These are phyloP conservation scores for Zoanthus gigantus DNA, from an alignment of 92 coral and sea anemone species.

Conservation along the genomic window DNA sequence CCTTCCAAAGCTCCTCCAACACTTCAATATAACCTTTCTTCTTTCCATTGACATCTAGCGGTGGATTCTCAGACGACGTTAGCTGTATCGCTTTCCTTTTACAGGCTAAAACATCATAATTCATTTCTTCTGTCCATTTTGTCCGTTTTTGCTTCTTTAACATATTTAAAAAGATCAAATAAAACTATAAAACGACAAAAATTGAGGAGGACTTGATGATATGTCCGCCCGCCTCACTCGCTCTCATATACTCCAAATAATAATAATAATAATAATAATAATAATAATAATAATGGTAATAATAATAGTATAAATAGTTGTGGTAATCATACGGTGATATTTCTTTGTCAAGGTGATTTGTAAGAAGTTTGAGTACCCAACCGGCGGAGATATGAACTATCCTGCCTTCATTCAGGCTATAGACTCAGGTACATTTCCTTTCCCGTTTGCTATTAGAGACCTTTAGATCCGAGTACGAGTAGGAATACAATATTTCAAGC, in stretches of 20 bases:
- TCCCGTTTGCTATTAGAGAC: too few relatives aligned
- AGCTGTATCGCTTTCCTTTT: background rate
- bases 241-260: too few relatives aligned
- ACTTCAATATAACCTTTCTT: background rate
- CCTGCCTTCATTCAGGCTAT: slow-evolving; percentile 98
- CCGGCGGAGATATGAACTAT: slow-evolving; percentile 97
- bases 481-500: too few relatives aligned
- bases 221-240: too few relatives aligned
- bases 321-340: background rate
- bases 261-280: background rate
- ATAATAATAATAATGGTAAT: background rate
- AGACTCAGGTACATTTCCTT: slow-evolving; percentile 75
- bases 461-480: too few relatives aligned
- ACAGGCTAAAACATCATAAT: background rate
- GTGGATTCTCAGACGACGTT: background rate
- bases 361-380: slow-evolving; percentile 94
- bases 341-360: slow-evolving; percentile 79
- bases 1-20: background rate
- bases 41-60: background rate
- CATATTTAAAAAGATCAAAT: background rate
- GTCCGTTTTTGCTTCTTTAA: background rate
- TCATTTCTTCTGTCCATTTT: background rate
- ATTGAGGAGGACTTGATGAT: too few relatives aligned
- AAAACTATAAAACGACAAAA: too few relatives aligned
- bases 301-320: background rate